These are phyloP conservation scores for Drosophila borealis DNA, from an alignment of 2,888 invertebrate genomes.

Conservation along the genomic window DNA sequence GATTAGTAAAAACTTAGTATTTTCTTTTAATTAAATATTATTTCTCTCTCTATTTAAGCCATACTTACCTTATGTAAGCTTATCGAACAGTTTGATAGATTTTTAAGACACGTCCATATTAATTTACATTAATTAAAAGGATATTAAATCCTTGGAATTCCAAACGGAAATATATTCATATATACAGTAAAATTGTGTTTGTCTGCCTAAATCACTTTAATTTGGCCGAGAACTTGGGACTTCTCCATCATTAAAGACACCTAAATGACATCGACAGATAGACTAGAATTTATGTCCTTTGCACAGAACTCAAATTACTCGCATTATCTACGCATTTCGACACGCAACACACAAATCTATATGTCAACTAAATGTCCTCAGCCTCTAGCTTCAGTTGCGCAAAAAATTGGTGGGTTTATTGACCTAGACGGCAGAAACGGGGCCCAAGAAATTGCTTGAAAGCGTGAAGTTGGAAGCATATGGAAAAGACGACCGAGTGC, in stretches of 20 bases:
- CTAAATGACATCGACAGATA: conserved; percentile 31
- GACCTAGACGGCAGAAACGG: conserved; percentile 45
- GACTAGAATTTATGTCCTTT: conserved; percentile 60
- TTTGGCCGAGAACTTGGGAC: background rate
- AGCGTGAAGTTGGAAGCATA: conserved; percentile 74
- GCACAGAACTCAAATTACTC: conserved; percentile 67
- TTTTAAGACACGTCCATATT: too few species aligned
- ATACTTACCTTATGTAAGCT: too few species aligned
- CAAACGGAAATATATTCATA: too few species aligned
- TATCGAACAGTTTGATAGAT: too few species aligned
- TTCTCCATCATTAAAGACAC: conserved; percentile 32
- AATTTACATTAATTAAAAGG: too few species aligned
- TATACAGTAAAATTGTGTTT: too few species aligned
- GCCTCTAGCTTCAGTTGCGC: conserved; percentile 6
- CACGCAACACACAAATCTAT: conserved; percentile 66
- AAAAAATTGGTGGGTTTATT: conserved; percentile 56
- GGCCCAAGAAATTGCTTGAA: conserved; percentile 65
- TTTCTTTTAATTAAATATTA: too few species aligned
- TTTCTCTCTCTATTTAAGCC: too few species aligned
- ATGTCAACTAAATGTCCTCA: conserved; percentile 57
- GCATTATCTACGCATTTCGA: conserved; percentile 72
- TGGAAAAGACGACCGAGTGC: conserved; percentile 45
- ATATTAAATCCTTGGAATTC: too few species aligned
- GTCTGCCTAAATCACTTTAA: background rate
- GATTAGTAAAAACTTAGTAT: too few species aligned